Conservation (phyloP, 2,113 vertebrate genomes). For the Eulacestoma nigropectus region DNA sequence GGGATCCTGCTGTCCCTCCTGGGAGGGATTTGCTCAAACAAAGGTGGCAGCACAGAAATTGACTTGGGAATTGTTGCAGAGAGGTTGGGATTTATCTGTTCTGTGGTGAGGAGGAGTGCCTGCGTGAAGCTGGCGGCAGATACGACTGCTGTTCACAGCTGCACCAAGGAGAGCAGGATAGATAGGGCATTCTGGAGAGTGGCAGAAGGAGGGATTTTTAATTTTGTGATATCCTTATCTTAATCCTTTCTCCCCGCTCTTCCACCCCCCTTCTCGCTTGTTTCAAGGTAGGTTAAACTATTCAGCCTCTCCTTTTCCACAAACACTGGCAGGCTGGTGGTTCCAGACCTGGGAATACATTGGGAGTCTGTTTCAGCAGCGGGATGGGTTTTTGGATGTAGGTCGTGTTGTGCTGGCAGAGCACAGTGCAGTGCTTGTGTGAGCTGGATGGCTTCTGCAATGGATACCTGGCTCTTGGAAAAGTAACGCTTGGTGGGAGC, state of each 20-base stretch:
- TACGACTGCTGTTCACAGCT: neutral
- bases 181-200: neutral
- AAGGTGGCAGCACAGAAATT: neutral
- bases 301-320: neutral
- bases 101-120: neutral
- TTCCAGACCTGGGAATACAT: neutral
- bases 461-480: neutral
- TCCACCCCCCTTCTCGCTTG: neutral
- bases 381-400: neutral
- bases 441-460: slow-evolving; percentile 17
- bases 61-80: neutral
- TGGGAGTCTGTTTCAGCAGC: slow-evolving; percentile 16
- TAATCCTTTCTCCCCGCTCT: neutral
- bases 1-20: neutral
- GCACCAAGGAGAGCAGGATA: accelerated
- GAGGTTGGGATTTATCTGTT: neutral
- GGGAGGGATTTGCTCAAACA: neutral
- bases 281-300: neutral
- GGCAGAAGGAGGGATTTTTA: neutral
- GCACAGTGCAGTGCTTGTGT: slow-evolving; percentile 53
- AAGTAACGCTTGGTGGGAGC: neutral
- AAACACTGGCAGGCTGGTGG: neutral
- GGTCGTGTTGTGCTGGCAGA: neutral
- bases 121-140: neutral
- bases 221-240: neutral